Percentiles rank a stretch among this genome's conserved stretches.
Conservation (phyloP, 1,140 invertebrate genomes). For the Oedothorax gibbosus region DNA sequence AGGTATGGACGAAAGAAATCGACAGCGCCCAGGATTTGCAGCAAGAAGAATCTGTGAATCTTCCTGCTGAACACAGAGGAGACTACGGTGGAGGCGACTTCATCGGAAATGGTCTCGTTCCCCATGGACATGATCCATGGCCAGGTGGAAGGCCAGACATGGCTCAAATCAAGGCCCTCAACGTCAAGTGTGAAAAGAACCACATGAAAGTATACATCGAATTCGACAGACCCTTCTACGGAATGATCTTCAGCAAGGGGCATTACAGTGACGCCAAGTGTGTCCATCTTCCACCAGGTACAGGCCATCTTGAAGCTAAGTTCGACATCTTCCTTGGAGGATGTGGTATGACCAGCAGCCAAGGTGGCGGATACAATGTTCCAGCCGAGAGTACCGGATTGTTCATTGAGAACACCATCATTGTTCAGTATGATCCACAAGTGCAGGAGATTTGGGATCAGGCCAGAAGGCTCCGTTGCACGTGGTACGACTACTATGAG, state of each 20-base stretch:
- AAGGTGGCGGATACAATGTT: slow-evolving; percentile 85
- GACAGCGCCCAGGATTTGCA: slow-evolving; percentile 64
- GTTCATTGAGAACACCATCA: slow-evolving; percentile 94
- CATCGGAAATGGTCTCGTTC: slow-evolving; percentile 16
- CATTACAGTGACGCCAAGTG: slow-evolving; percentile 89
- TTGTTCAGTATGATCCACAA: slow-evolving; percentile 94
- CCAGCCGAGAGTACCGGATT: slow-evolving; percentile 69
- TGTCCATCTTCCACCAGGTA: slow-evolving; percentile 89
- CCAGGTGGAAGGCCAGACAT: slow-evolving; percentile 62
- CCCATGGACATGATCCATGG: slow-evolving; percentile 60
- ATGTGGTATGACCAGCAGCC: slow-evolving; percentile 64
- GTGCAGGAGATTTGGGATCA: slow-evolving; percentile 87
- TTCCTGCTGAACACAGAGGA: slow-evolving; percentile 64
- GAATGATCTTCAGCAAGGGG: slow-evolving; percentile 94
- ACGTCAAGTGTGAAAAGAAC: slow-evolving; percentile 95
- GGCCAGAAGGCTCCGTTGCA: slow-evolving; percentile 86
- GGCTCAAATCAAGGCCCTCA: slow-evolving; percentile 69
- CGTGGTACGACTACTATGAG: slow-evolving; percentile 96
- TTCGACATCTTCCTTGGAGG: slow-evolving; percentile 90
- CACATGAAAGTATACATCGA: slow-evolving; percentile 89
- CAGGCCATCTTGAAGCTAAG: slow-evolving; percentile 87
- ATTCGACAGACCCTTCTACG: slow-evolving; percentile 94
- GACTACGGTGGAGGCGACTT: slow-evolving; percentile 40
- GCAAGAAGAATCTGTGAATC: slow-evolving; percentile 62
- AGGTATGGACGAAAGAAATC: slow-evolving; percentile 63